Evolutionary conservation across 2,888 invertebrate genomes (phyloP).

Genomic region (Diarsia brunnea): DNA sequence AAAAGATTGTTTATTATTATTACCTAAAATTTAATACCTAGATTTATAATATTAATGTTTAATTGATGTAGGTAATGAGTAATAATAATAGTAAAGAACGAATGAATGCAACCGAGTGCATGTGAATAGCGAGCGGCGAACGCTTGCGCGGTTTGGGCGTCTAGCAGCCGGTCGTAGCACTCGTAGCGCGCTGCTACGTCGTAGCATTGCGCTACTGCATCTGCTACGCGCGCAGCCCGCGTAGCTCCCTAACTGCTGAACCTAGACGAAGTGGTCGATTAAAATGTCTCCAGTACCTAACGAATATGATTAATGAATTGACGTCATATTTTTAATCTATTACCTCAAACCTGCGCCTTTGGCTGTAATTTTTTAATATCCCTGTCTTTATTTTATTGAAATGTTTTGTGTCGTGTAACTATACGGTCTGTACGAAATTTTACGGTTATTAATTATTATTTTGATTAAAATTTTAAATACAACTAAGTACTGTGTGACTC

Average conservation of each 20-base stretch:
- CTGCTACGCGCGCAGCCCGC: conserved; percentile 71
- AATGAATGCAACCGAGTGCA: conserved; percentile 88
- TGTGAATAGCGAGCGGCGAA: conserved; percentile 82
- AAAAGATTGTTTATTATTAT: conserved; percentile 91
- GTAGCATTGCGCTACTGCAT: conserved; percentile 61
- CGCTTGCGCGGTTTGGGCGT: conserved; percentile 72
- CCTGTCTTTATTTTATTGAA: conserved; percentile 89
- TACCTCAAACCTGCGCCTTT: conserved; percentile 89
- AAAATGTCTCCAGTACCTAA: conserved; percentile 87
- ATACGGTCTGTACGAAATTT: conserved; percentile 83
- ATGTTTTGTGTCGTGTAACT: conserved; percentile 84
- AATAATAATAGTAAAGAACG: conserved; percentile 89
- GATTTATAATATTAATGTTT: conserved; percentile 90
- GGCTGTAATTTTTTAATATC: conserved; percentile 88
- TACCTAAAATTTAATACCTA: conserved; percentile 91
- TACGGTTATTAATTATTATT: conserved; percentile 82
- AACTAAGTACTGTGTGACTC: conserved; percentile 88
- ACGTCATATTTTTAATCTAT: conserved; percentile 89
- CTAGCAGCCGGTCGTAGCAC: conserved; percentile 67
- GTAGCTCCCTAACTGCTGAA: conserved; percentile 72
- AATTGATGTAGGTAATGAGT: conserved; percentile 90
- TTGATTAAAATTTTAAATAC: conserved; percentile 88
- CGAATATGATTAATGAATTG: conserved; percentile 90
- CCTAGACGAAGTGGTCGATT: conserved; percentile 85
- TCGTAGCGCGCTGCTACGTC: conserved; percentile 58